Base-by-base conservation (phyloP, 1,140 invertebrate genomes). In the Formica selysi region DNA sequence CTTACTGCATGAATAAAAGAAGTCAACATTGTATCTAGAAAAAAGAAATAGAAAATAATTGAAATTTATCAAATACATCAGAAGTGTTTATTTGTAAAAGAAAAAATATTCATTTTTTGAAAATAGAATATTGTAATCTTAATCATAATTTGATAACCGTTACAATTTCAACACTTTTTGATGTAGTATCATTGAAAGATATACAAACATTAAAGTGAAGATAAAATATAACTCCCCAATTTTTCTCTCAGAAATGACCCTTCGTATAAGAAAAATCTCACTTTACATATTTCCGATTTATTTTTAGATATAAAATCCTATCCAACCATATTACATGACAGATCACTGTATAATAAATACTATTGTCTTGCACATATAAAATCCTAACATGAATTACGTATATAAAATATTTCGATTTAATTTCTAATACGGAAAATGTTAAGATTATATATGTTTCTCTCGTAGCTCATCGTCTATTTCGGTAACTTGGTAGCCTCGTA, bases 401-500 rank as follows among this genome's bases (percentile, higher is more conserved):
- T 22, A 19, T 62, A 29, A 44, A 64, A 29, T 44, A 61, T 10
- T 76, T 5, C 3, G 13, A 7, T 54, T 61, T 7, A 51, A 13
- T 76, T 29, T 44, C 8, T 13, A 67, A 98, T 97, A 97, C 90
- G 95, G 95, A 16, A 97, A 76, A 96, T 97, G 90, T 97, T 97
- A 93, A 95, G 10, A 61, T 22, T 16, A 19, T 51, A 4, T 22
- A 3, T 70, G 19, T 79, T 91, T 78, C 88, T 91, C 91, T 95
- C 96, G 64, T 95, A 98, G 97, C 92, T 98, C 44, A 97, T 97
- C 61, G 95, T 97, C 79, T 98, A 97, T 94, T 96, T 97, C 78
- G 98, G 98, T 8, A 98, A 98, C 88, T 95, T 97, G 5, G 97
- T 98, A 7, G 96, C 97, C 29, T 97, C 97, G 1, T 98, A 98